Evolutionary conservation across 2,888 invertebrate genomes (phyloP).

Genomic region (Lasioglossum morio): DNA sequence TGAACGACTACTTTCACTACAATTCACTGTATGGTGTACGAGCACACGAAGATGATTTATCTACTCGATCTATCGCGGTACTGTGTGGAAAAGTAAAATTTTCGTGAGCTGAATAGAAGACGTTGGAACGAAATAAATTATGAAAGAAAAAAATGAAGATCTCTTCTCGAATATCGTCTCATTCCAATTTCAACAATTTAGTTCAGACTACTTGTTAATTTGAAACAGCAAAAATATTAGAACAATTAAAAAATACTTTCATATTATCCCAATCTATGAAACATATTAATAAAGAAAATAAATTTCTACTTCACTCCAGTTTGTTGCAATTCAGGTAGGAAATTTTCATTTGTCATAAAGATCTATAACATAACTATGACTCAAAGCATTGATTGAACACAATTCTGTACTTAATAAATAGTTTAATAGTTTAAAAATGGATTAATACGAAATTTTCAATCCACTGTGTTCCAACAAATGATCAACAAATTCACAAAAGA

Average conservation of each 20-base stretch:
- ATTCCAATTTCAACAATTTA: not conserved
- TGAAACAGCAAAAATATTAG: no score
- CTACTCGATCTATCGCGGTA: not conserved
- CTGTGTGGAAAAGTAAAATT: not conserved
- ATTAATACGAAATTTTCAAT: not conserved
- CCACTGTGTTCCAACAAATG: not conserved
- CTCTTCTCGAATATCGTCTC: not conserved
- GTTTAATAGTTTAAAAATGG: no score
- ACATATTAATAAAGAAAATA: no score
- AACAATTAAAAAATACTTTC: no score
- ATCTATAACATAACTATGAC: no score
- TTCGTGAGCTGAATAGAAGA: not conserved
- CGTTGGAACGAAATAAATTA: not conserved
- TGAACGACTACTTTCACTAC: conserved; percentile 34
- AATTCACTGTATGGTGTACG: not conserved
- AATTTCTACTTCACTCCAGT: no score
- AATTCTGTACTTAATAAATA: no score
- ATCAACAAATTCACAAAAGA: not conserved
- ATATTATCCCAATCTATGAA: no score
- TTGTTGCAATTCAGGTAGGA: no score
- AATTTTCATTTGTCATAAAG: no score
- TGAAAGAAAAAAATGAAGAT: no score
- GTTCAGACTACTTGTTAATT: not conserved
- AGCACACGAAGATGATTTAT: not conserved
- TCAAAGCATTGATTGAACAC: no score